phyloP scores from a whole-genome alignment of 2,888 invertebrate species.

The Blastobasis lacticolella region DNA sequence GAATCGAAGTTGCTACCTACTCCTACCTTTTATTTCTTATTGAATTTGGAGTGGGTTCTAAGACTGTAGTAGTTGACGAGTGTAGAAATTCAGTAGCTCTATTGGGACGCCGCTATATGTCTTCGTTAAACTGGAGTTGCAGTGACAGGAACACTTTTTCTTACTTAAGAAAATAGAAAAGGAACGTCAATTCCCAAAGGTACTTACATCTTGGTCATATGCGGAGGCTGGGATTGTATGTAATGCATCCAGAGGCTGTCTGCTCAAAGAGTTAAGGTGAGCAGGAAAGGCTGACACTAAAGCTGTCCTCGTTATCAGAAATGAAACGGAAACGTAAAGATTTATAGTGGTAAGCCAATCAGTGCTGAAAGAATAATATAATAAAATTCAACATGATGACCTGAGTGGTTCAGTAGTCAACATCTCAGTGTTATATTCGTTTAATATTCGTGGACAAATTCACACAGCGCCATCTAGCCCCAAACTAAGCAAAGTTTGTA shows the following conservation, averaged over 20 bases:
- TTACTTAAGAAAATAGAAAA: not conserved
- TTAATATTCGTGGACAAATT: no score
- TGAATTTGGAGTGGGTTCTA: no score
- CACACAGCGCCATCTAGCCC: no score
- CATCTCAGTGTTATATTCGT: no score
- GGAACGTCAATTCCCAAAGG: not conserved
- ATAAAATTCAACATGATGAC: not conserved
- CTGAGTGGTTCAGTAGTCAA: no score
- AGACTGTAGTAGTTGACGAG: no score
- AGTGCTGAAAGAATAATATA: not conserved
- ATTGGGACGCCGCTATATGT: no score
- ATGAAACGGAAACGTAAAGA: not conserved
- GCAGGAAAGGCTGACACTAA: constrained; percentile 18
- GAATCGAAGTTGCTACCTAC: no score
- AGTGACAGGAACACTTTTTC: not conserved
- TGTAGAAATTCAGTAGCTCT: no score
- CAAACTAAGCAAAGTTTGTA: no score
- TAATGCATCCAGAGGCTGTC: constrained; percentile 24
- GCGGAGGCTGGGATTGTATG: constrained; percentile 23
- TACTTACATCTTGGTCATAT: constrained; percentile 28
- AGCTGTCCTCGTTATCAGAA: constrained; percentile 8
- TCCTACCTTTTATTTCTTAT: no score
- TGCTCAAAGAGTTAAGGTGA: constrained; percentile 25
- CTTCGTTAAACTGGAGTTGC: no score
- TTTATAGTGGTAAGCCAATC: not conserved